Evolutionary conservation across 2,113 vertebrate genomes (phyloP).

Genomic region (Donacobius atricapilla): DNA sequence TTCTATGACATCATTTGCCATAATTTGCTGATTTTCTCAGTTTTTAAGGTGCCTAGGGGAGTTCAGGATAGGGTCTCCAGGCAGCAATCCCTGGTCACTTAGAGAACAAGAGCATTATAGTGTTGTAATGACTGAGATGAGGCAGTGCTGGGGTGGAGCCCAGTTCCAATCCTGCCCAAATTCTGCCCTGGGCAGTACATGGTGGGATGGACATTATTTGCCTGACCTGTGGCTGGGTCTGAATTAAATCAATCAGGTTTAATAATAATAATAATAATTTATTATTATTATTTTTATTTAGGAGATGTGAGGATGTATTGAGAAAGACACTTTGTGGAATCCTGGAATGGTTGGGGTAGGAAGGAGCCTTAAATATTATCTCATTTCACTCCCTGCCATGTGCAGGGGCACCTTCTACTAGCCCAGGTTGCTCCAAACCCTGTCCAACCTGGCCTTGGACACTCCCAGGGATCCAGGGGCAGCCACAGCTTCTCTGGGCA

Average conservation of each 20-base stretch:
- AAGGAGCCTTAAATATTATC: background rate
- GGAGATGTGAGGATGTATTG: background rate
- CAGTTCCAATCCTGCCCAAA: background rate
- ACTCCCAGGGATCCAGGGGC: background rate
- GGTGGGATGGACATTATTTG: background rate
- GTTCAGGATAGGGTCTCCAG: background rate
- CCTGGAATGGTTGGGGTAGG: background rate
- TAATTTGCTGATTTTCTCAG: background rate
- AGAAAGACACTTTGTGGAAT: background rate
- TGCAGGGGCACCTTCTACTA: background rate
- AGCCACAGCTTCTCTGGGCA: background rate
- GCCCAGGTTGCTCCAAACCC: background rate
- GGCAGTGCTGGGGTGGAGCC: background rate
- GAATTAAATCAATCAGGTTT: background rate
- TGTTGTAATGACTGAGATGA: background rate
- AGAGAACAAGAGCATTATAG: accelerated
- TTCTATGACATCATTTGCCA: background rate
- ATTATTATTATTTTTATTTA: background rate
- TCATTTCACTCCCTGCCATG: background rate
- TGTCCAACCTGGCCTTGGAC: accelerated
- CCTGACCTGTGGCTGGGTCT: background rate
- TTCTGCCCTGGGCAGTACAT: background rate
- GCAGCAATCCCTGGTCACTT: accelerated
- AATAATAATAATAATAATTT: too few relatives aligned
- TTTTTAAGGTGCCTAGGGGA: background rate